Evolutionary conservation across 2,888 invertebrate species (phyloP), one percentile per base, ranked within the genome.

Genomic region (Sarcophaga subvicina): DNA sequence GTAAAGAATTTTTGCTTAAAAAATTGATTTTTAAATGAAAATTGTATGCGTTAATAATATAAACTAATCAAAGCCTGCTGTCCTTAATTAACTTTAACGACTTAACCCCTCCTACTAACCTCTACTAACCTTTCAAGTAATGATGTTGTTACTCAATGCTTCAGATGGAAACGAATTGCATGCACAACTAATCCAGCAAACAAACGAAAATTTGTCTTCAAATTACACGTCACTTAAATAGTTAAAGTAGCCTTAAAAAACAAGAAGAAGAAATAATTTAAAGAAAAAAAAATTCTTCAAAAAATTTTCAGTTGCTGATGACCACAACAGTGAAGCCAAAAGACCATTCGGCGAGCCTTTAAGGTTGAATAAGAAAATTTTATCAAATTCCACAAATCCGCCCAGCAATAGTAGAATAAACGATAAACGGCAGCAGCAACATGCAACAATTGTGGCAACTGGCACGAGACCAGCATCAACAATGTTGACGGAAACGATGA

Each of bases 281-380:
- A 27, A 64, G n/a, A 47, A 25, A 27, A 27, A 0, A 27, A 4
- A 45, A 54, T 47, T 70, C 75, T 37, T 75, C 60, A 11, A 25
- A 80, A 73, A 49, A 37, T 27, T 84, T 83, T 64, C 67, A 71
- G 78, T 87, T 89, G 90, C 89, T 90, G 87, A 90, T 90, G 91
- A 90, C 76, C 88, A 54, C 54, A 54, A 54, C 54, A 54, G 90
- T 73, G 89, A 90, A 62, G 88, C 91, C 54, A 91, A 91, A 80
- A 89, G 96, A 93, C 96, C 96, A 88, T 96, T 96, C 92, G 97
- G 97, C 92, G 97, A 97, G 93, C 97, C 97, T 87, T 94, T 97
- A 93, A 96, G 96, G 95, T 95, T 96, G 85, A 89, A 90, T 77
- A 91, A 90, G 81, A 91, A 83, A 78, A 88, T 89, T 60, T 62